Evolutionary conservation across 2,113 vertebrate genomes (phyloP).

Genomic region (Periophthalmodon schlosseri): DNA sequence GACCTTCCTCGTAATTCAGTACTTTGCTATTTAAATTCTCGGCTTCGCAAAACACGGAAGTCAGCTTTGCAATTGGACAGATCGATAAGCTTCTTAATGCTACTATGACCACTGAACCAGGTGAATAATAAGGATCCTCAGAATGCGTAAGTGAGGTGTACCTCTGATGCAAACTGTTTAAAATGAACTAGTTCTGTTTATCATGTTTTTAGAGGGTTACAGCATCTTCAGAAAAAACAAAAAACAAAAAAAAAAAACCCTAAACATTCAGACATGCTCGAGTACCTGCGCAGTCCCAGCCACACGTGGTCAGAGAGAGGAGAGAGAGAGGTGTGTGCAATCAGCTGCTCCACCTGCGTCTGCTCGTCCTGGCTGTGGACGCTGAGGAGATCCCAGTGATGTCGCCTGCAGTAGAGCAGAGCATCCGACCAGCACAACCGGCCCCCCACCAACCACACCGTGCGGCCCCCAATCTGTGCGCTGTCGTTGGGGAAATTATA

Average conservation of each 20-base stretch:
- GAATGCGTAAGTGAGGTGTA: too few relatives aligned
- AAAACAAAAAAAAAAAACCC: neutral
- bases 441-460: neutral
- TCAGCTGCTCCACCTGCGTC: conserved; percentile 15
- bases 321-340: neutral
- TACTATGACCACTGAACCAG: too few relatives aligned
- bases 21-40: neutral
- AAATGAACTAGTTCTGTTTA: too few relatives aligned
- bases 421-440: conserved; percentile 28
- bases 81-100: too few relatives aligned
- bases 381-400: conserved; percentile 28
- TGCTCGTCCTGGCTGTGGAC: conserved; percentile 20
- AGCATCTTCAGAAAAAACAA: neutral
- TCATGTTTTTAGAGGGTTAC: too few relatives aligned
- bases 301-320: conserved; percentile 10
- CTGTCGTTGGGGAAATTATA: neutral
- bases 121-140: too few relatives aligned
- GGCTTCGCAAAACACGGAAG: neutral
- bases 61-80: too few relatives aligned
- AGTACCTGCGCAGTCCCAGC: conserved; percentile 23
- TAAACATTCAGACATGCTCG: conserved; percentile 8
- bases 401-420: conserved; percentile 15
- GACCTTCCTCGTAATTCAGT: neutral
- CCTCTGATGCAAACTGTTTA: too few relatives aligned
- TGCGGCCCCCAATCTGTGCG: neutral